Base-by-base conservation (phyloP, 1,140 invertebrate species). In the Antheraea pernyi region DNA sequence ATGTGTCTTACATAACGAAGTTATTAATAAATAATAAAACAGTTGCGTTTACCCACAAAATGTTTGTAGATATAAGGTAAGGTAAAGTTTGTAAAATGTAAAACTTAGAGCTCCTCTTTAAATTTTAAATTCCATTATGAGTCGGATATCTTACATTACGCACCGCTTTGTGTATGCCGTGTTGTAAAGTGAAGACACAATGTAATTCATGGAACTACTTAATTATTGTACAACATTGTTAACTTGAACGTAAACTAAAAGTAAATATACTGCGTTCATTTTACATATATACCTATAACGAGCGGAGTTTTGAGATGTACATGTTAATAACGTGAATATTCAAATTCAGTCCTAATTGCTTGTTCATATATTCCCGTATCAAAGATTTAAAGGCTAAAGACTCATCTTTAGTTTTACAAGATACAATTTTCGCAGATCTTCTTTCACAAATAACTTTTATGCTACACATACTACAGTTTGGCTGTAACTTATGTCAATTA, bases 61-160 rank as follows among this genome's bases (percentile, higher is more conserved):
- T 67, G 36, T 46, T 19, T 7, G 39, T 37, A 63, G 18, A 63
- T 30, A 18, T 58, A 62, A 36, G 16, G 64, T 19, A 48, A 61
- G 39, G 67, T 68, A 71, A 64, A 64, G 46, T 67, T 64, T 59
- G 60, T 63, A 58, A 46, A 69, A 59, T 46, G 65, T 37, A 68
- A 68, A 74, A 70, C 69, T 68, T 65, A 22, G 65, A 67, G 68
- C 71, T 73, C 68, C 71, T 64, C 22, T 73, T 73, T 70, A 73
- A 74, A 70, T 70, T 70, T 74, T 70, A 74, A 74, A 74, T 74
- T 68, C 58, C 67, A 74, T 74, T 74, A 58, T 65, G 68, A 70
- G 72, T 60, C 39, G 66, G 61, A 65, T 70, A 60, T 74, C 62
- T 70, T 63, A 42, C 68, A 70, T 68, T 48, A 70, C 61, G 58